Evolutionary conservation across 2,888 invertebrate species (phyloP), one percentile per base, ranked within the genome.

Genomic region (Pandemis cinnamomeana): DNA sequence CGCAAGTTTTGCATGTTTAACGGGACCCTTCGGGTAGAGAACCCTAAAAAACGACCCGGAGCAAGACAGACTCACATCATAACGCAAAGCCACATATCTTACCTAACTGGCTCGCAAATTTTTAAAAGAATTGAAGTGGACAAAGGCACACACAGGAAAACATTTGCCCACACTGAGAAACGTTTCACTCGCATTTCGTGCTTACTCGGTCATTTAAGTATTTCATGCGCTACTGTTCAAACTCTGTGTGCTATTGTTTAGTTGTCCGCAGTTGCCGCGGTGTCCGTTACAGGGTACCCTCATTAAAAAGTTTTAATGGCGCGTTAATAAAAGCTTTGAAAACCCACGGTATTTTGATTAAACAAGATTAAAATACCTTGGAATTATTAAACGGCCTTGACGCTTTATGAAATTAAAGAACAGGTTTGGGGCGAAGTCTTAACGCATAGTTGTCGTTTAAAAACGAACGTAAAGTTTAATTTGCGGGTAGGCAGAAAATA

Each of bases 271-370:
- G 13, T 8, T 15, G 1, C 20, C 53, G 41, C 67, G 20, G 67
- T 67, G 67, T 53, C 67, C 53, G 41, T 53, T 67, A 41, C 66
- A 66, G 48, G 20, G 7, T 13, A 53, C 67, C 51, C 67, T 67
- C 53, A 67, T 67, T 67, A 53, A 53, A 51, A 67, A 66, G 51
- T 67, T 67, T 51, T 67, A 67, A 67, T 67, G 67, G 48, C 36
- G 20, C 46, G n/a, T 41, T 53, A 64, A 27, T 64, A 67, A 67
- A 53, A 41, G 66, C 66, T 48, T 41, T 41, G 41, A 13, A 42
- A 63, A 5, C 41, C 2, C 36, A 67, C 51, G 41, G 67, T n/a
- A 15, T 51, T 67, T 53, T 67, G 53, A 67, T 67, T 67, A 67
- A 67, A 67, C 10, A 67, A 20, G 27, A 44, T 13, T 41, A 44